Conservation (phyloP, 2,113 vertebrate genomes). For the Tychaedon coryphoeus region DNA sequence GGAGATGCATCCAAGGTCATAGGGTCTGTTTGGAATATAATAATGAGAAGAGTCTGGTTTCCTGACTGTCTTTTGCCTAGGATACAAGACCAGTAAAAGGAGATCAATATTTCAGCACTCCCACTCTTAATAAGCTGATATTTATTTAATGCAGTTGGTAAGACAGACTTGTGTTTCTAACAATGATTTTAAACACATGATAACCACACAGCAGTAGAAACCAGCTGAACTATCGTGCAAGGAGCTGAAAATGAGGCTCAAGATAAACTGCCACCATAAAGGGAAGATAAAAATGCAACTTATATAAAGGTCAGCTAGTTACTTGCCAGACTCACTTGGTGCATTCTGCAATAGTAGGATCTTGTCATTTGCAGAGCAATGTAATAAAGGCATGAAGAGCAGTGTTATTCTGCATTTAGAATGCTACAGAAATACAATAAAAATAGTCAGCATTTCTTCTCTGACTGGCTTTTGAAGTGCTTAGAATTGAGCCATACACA, state of each 20-base stretch:
- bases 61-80: not conserved
- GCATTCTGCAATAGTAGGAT: not conserved
- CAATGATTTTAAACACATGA: slow-evolving; percentile 50
- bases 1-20: not conserved
- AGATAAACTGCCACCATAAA: slow-evolving; percentile 36
- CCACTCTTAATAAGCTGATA: not conserved
- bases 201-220: not conserved
- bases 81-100: not conserved
- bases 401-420: not conserved
- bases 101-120: not conserved
- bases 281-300: slow-evolving; percentile 14
- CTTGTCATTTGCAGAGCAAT: not conserved
- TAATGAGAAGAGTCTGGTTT: not conserved
- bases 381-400: not conserved
- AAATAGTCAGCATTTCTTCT: not conserved
- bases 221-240: not conserved
- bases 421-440: not conserved
- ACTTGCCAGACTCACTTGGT: slow-evolving; percentile 15
- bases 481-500: not conserved
- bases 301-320: slow-evolving; percentile 15
- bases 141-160: slow-evolving; percentile 23
- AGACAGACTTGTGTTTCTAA: slow-evolving; percentile 11
- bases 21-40: not conserved
- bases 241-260: slow-evolving; percentile 19
- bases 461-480: not conserved